These are phyloP conservation scores for Hymenopus coronatus DNA, from an alignment of 2,888 invertebrate species.

Conservation along the genomic window DNA sequence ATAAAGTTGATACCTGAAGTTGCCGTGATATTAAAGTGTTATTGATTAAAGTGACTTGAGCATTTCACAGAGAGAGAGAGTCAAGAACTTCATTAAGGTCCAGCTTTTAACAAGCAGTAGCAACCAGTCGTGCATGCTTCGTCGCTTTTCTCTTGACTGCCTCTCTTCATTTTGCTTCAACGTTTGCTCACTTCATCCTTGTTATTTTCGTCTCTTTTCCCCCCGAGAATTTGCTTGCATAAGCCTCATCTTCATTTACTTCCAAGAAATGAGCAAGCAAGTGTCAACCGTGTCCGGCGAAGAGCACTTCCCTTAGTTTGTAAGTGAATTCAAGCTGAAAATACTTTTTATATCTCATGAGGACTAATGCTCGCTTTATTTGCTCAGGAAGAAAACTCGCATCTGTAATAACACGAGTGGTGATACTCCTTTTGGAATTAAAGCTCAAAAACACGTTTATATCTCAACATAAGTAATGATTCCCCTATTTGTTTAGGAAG, in stretches of 20 bases:
- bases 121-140: background rate
- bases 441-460: no score
- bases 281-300: background rate
- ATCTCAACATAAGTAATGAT: no score
- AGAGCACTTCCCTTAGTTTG: background rate
- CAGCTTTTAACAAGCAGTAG: background rate
- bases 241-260: background rate
- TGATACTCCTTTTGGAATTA: no score
- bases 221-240: background rate
- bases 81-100: background rate
- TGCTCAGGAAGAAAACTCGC: no score
- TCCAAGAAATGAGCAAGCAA: background rate
- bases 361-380: no score
- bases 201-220: background rate
- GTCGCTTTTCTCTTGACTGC: background rate
- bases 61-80: no score
- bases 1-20: background rate
- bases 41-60: background rate
- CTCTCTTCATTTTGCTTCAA: no score
- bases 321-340: background rate
- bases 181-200: background rate
- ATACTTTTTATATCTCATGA: no score
- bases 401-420: no score
- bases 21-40: background rate
- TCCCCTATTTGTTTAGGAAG: no score